Percentiles rank a stretch among this genome's conserved stretches.
Conservation (phyloP, 2,888 invertebrate species). For the Portevinia maculata region DNA sequence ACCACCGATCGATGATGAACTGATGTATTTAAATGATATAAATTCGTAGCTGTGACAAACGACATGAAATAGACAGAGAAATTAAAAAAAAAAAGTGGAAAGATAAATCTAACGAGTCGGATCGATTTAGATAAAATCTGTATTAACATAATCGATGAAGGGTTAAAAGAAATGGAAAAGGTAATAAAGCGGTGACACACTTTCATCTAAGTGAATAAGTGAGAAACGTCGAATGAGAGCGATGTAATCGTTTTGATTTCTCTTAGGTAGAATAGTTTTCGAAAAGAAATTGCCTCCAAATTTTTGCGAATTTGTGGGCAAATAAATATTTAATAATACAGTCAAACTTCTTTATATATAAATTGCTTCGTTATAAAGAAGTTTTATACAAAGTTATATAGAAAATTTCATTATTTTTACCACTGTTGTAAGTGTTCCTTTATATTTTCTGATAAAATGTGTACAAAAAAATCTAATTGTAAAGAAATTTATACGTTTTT, state of each 20-base stretch:
- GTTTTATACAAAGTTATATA: too few relatives aligned
- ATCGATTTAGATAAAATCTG: constrained; percentile 12
- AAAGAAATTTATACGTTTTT: too few relatives aligned
- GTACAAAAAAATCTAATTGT: too few relatives aligned
- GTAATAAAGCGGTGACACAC: constrained; percentile 9
- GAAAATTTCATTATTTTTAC: too few relatives aligned
- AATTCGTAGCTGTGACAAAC: constrained; percentile 17
- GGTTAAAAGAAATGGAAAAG: constrained; percentile 12
- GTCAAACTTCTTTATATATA: too few relatives aligned
- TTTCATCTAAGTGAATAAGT: not conserved
- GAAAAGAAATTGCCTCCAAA: too few relatives aligned
- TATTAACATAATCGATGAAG: constrained; percentile 39
- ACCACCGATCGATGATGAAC: constrained; percentile 18
- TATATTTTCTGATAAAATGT: too few relatives aligned
- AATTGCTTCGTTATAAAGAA: too few relatives aligned
- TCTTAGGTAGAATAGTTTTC: too few relatives aligned
- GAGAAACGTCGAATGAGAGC: not conserved
- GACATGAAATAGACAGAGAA: constrained; percentile 4
- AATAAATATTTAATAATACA: too few relatives aligned
- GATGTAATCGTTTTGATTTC: not conserved
- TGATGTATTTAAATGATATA: constrained; percentile 8
- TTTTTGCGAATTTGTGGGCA: too few relatives aligned
- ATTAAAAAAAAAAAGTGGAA: not conserved
- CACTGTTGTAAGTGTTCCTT: too few relatives aligned
- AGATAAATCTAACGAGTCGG: constrained; percentile 15